Conservation (phyloP, 2,113 vertebrate species). For the Strix uralensis region DNA sequence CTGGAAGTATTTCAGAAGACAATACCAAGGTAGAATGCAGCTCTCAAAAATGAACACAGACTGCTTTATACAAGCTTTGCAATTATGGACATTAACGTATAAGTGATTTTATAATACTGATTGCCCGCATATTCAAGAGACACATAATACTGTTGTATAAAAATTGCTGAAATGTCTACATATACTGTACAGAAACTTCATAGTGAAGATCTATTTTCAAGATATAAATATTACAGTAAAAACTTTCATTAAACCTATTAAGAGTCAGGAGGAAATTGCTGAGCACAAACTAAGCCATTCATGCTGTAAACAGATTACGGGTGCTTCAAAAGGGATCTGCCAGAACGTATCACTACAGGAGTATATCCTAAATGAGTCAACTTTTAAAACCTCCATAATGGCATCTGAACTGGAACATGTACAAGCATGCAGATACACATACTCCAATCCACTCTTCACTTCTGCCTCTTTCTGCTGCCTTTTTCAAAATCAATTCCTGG, state of each 20-base stretch:
- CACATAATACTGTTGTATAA: background rate
- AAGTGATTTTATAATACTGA: background rate
- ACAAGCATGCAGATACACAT: background rate
- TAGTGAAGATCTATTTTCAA: background rate
- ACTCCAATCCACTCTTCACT: background rate
- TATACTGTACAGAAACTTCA: background rate
- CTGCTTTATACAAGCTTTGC: background rate
- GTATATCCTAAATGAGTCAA: background rate
- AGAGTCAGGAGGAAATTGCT: background rate
- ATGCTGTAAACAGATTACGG: background rate
- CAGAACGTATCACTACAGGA: background rate
- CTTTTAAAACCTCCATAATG: background rate
- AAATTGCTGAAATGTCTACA: background rate
- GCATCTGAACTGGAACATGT: background rate
- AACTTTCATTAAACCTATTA: background rate
- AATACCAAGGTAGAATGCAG: background rate
- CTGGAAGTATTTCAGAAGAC: background rate
- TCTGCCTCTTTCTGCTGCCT: background rate
- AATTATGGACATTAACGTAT: background rate
- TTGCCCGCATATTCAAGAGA: background rate
- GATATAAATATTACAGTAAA: background rate
- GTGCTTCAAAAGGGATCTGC: background rate
- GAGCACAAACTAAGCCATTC: background rate
- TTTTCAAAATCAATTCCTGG: background rate
- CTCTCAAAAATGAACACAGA: background rate